Base-by-base conservation (phyloP, 2,113 vertebrate species). In the Hemichromis elongatus region DNA sequence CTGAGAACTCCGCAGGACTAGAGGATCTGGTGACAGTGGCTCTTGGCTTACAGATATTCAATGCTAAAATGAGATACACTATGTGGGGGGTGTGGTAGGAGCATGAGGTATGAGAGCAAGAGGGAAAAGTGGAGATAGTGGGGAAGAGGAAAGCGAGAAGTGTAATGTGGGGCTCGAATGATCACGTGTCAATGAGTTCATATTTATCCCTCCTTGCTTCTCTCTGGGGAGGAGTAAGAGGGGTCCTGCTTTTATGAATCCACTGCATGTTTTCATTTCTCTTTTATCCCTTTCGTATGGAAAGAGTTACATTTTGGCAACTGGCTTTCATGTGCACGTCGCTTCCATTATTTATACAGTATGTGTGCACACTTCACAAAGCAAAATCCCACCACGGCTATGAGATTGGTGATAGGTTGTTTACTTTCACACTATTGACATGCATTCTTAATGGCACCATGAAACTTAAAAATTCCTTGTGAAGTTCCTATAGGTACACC, bases 1-100 rank as follows among this genome's bases (percentile, higher is more conserved):
- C 88, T 33, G 13, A 86, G 86, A 91, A 89, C 90, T 79, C 87
- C 87, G 86, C 42, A 37, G 92, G 81, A 82, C 81, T 35, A 18
- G 40, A 93, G 84, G 93, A 93, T 95, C 96, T 95, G 93, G 92
- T 96, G 95, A 95, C 95, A 93, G 91, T 37, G 47, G 85, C 89
- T 92, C 94, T 96, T 94, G 92, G 82, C 83, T 93, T 94, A 88
- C 90, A 92, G 90, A 94, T 86, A 90, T 90, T 88, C 85, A 77
- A 83, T 90, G 89, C 95, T 96, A 95, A 95, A 96, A 95, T 81
- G 92, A 95, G 94, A 92, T 88, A 86, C 81, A 85, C 88, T 90
- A 86, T 79, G 77, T 80, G 77, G 75, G 56, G 50, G 42, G 81
- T 56, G 82, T 35, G 14, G 70, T 53, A 14, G 37, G 40, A 53